These are phyloP conservation scores for Caenorhabditis remanei DNA, from an alignment of 1,140 invertebrate species.

Conservation along the genomic window DNA sequence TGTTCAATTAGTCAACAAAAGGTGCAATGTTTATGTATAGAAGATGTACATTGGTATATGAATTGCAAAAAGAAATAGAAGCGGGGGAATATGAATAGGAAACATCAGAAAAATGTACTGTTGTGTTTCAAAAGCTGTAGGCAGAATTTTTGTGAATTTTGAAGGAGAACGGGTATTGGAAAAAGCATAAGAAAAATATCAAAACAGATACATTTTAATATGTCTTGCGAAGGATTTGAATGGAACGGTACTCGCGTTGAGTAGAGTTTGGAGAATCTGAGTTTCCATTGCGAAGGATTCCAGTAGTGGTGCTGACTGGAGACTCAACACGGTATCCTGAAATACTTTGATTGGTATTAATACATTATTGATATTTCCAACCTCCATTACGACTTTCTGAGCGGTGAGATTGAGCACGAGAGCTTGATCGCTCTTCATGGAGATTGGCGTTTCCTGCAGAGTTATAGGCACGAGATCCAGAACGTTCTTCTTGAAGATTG, in stretches of 20 bases:
- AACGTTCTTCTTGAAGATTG: constrained; percentile 51
- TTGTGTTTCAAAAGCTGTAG: constrained; percentile 48
- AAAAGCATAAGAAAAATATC: not conserved
- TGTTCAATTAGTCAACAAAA: constrained; percentile 47
- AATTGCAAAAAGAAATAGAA: not conserved
- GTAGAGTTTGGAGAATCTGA: constrained; percentile 59
- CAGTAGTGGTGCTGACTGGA: constrained; percentile 58
- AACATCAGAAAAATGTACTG: constrained; percentile 36
- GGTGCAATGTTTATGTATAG: constrained; percentile 38
- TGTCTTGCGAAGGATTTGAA: constrained; percentile 67
- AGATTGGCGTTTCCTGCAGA: constrained; percentile 29
- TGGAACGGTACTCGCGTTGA: constrained; percentile 60
- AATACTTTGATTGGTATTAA: not conserved
- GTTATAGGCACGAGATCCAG: not conserved
- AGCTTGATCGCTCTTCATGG: constrained; percentile 37
- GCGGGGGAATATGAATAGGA: not conserved
- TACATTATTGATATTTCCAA: not conserved
- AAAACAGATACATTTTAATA: constrained; percentile 39
- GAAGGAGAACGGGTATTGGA: constrained; percentile 43
- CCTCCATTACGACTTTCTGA: constrained; percentile 45
- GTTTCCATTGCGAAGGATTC: constrained; percentile 64
- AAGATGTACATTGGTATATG: not conserved
- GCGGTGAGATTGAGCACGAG: constrained; percentile 24
- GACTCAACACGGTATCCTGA: constrained; percentile 65
- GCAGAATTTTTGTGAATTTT: constrained; percentile 47